Base-by-base conservation (phyloP, 2,888 invertebrate genomes). In the Acronicta alni region DNA sequence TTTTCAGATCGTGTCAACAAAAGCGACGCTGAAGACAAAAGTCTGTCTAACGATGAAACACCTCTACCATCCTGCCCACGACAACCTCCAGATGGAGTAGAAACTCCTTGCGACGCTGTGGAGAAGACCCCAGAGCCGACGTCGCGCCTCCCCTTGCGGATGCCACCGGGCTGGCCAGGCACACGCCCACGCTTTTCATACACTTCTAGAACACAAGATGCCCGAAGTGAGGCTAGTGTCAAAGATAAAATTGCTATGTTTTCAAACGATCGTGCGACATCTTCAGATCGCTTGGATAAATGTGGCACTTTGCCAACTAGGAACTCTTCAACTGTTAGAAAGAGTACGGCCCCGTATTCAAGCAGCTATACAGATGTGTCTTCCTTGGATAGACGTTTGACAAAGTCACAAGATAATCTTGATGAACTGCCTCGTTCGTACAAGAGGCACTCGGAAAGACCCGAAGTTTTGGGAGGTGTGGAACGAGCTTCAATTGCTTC, bases 201-300 rank as follows among this genome's bases (percentile, higher is more conserved):
- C 65, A 85, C 86, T n/a, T 93, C 93, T 3, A 91, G 96, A 95
- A 94, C 96, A 58, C 96, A 97, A 88, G 97, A 97, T 89, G 97
- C 97, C 75, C 96, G 96, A 82, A 97, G 97, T 68, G 97, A 97
- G 88, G 96, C 96, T 72, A 97, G 97, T 80, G 97, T 98, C 55
- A 96, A 96, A 81, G 97, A 97, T 84, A 97, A 97, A 92, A 98
- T 98, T 79, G 97, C 97, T 58, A 97, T 97, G 97, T 98, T 98
- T 89, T 97, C 97, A 43, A 95, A 93, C 73, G 93, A 94, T 64
- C 88, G 88, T 61, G 78, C 90, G 2, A 80, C 87, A 38, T 91
- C 93, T 61, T 80, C 93, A 15, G 90, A 92, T 64, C 85, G 88
- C 30, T 75, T 94, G 52, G 92, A 92, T 66, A 92, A 94, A 82